Percentiles rank a stretch among this genome's conserved stretches.
These are phyloP conservation scores for Agapornis canus DNA, from an alignment of 2,797 vertebrate genomes.

Conservation along the genomic window DNA sequence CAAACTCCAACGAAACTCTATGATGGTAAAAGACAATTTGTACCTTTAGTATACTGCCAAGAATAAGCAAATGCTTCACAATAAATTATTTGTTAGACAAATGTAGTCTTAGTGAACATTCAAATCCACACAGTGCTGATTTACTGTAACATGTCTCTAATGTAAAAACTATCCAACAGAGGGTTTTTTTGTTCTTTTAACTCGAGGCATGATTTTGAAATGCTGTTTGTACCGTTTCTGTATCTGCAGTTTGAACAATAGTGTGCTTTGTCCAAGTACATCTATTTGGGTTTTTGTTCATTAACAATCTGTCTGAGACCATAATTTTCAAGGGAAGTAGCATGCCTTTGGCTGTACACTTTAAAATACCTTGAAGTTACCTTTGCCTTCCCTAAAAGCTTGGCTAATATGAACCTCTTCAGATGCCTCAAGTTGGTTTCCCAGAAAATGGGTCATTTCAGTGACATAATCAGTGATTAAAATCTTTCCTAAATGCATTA, in stretches of 20 bases:
- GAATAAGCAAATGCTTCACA: background rate
- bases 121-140: background rate
- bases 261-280: background rate
- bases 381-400: background rate
- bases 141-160: background rate
- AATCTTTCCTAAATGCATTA: constrained; percentile 19
- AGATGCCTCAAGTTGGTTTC: background rate
- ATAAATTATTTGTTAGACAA: background rate
- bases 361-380: background rate
- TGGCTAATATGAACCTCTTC: background rate
- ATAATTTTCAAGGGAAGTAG: background rate
- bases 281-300: background rate
- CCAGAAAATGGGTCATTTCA: background rate
- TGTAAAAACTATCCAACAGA: background rate
- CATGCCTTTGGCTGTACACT: background rate
- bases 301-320: background rate
- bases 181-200: background rate
- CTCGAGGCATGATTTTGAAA: rapidly evolving
- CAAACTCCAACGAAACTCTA: background rate
- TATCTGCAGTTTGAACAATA: background rate
- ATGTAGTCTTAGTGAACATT: background rate
- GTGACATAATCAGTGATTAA: constrained; percentile 18
- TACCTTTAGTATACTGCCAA: background rate
- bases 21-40: background rate
- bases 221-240: background rate